A percentile compares a stretch with the other conserved stretches of the same genome.
These are phyloP conservation scores for Phymorhynchus buccinoides DNA, from an alignment of 1,140 invertebrate genomes.

Conservation along the genomic window DNA sequence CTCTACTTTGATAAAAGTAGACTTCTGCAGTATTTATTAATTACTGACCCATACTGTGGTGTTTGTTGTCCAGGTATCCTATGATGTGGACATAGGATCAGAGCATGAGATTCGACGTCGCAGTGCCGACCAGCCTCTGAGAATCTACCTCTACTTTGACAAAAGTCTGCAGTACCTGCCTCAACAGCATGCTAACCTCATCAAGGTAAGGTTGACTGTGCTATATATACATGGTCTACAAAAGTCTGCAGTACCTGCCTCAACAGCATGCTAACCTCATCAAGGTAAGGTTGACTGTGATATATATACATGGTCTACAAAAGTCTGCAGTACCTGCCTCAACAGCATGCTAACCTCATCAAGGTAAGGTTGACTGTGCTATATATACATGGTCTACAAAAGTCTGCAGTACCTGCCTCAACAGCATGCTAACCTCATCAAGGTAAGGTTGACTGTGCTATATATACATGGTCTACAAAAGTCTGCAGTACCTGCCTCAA, in stretches of 20 bases:
- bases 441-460: neutral
- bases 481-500: too few species aligned
- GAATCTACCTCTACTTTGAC: slow-evolving; percentile 92
- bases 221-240: too few species aligned
- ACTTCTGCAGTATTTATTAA: neutral
- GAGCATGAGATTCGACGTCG: slow-evolving; percentile 86
- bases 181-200: slow-evolving; percentile 84
- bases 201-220: slow-evolving; percentile 82
- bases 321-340: too few species aligned
- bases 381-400: too few species aligned
- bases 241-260: too few species aligned
- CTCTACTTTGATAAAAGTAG: neutral
- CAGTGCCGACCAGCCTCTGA: slow-evolving; percentile 87
- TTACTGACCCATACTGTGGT: neutral
- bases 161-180: slow-evolving; percentile 87
- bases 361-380: neutral
- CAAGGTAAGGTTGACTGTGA: neutral
- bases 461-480: too few species aligned
- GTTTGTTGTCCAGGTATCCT: slow-evolving; percentile 80
- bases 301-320: too few species aligned
- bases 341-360: neutral
- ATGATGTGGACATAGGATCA: slow-evolving; percentile 86
- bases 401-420: too few species aligned
- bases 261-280: neutral
- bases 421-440: neutral